Evolutionary conservation across 2,113 vertebrate genomes (phyloP).

Genomic region (Centrocercus urophasianus): DNA sequence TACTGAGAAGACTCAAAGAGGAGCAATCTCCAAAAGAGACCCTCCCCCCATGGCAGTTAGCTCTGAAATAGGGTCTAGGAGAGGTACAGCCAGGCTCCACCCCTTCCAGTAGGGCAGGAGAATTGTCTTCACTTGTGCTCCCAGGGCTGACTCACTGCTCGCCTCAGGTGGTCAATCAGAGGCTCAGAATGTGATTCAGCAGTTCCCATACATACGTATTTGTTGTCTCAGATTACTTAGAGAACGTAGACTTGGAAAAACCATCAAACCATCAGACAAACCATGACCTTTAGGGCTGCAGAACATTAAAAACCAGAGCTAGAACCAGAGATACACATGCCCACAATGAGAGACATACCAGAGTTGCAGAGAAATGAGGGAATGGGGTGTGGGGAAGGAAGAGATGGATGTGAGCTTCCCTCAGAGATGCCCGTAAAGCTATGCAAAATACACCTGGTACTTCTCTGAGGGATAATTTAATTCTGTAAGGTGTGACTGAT

Average conservation of each 20-base stretch:
- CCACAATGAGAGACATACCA: no score
- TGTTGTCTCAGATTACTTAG: neutral
- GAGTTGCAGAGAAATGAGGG: neutral
- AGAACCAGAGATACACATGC: neutral
- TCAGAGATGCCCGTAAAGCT: neutral
- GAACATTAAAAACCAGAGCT: neutral
- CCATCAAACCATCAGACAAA: neutral
- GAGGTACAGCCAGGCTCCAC: no score
- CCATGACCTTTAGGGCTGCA: neutral
- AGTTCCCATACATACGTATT: neutral
- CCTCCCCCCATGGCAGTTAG: no score
- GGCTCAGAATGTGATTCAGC: no score
- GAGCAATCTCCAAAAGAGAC: no score
- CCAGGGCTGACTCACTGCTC: no score
- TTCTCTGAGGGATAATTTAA: neutral
- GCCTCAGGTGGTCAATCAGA: no score
- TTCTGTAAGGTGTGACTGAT: neutral
- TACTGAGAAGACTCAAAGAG: no score
- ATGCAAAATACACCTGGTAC: neutral
- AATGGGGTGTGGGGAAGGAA: accelerated
- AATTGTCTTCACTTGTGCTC: no score
- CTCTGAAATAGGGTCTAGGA: no score
- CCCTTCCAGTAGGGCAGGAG: no score
- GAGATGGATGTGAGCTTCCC: neutral
- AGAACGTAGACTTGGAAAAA: neutral